phyloP scores from a whole-genome alignment of 2,797 vertebrate species.

The Heliangelus exortis region DNA sequence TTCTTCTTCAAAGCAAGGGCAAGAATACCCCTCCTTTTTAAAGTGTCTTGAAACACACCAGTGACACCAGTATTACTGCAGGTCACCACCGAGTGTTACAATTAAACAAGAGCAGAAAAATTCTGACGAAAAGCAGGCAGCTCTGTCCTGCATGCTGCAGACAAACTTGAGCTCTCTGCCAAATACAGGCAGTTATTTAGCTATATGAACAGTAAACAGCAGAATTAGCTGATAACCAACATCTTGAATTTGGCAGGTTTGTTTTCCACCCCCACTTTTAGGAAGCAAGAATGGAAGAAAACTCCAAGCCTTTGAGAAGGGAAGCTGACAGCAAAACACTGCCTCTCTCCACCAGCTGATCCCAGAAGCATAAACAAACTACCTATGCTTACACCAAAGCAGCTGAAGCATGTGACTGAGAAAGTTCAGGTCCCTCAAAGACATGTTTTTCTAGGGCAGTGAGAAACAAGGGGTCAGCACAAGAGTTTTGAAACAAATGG shows the following conservation, averaged over 20 bases:
- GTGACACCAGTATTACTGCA: neutral
- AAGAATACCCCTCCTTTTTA: neutral
- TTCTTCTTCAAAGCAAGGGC: neutral
- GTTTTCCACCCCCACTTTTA: neutral
- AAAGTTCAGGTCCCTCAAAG: neutral
- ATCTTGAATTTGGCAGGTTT: neutral
- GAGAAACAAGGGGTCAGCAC: neutral
- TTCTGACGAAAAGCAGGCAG: neutral
- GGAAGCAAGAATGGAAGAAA: constrained; percentile 4
- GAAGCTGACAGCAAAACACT: neutral
- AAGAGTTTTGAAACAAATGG: neutral
- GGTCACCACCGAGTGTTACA: accelerated
- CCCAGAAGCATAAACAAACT: constrained; percentile 14
- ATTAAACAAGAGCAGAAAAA: neutral
- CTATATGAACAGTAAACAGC: neutral
- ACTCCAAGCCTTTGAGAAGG: neutral
- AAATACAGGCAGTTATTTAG: neutral
- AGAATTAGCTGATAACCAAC: constrained; percentile 7
- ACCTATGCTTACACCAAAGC: neutral
- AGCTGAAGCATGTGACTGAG: neutral
- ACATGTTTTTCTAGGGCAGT: neutral
- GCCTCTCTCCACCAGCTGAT: constrained; percentile 20
- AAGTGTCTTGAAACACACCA: accelerated
- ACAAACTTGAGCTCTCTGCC: neutral
- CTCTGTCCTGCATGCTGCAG: neutral